phyloP scores from a whole-genome alignment of 2,888 invertebrate genomes.

The Xanthorhoe designata region DNA sequence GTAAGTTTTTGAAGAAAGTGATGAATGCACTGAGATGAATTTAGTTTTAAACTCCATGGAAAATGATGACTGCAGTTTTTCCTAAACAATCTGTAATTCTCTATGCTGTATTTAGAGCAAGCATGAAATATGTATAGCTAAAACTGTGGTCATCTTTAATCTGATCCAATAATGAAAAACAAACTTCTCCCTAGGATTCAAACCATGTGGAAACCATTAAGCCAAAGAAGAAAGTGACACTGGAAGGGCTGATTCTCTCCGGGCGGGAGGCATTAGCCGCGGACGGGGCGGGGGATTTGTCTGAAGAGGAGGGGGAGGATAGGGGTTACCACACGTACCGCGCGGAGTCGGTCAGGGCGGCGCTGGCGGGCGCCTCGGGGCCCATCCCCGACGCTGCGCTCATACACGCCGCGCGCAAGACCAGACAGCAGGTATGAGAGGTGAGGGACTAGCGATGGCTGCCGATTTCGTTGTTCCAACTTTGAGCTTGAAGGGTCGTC shows the following conservation, averaged over 20 bases:
- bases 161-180: conserved; percentile 16
- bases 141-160: conserved; percentile 21
- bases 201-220: conserved; percentile 52
- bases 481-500: neutral
- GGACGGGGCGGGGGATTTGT: conserved; percentile 88
- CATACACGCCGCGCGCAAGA: conserved; percentile 98
- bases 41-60: neutral
- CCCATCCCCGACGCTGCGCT: conserved; percentile 98
- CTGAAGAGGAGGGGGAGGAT: conserved; percentile 83
- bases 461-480: conserved; percentile 30
- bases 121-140: neutral
- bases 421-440: conserved; percentile 94
- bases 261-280: conserved; percentile 94
- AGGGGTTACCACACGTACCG: conserved; percentile 81
- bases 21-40: conserved; percentile 5
- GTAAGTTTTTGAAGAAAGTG: conserved; percentile 23
- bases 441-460: conserved; percentile 88
- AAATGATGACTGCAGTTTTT: conserved; percentile 22
- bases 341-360: conserved; percentile 90
- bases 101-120: neutral
- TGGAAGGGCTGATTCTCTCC: conserved; percentile 88
- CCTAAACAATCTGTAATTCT: neutral
- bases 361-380: conserved; percentile 91
- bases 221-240: conserved; percentile 72
- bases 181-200: conserved; percentile 42